Evolutionary conservation across 2,888 invertebrate genomes (phyloP).

Genomic region (Macropis europaea): DNA sequence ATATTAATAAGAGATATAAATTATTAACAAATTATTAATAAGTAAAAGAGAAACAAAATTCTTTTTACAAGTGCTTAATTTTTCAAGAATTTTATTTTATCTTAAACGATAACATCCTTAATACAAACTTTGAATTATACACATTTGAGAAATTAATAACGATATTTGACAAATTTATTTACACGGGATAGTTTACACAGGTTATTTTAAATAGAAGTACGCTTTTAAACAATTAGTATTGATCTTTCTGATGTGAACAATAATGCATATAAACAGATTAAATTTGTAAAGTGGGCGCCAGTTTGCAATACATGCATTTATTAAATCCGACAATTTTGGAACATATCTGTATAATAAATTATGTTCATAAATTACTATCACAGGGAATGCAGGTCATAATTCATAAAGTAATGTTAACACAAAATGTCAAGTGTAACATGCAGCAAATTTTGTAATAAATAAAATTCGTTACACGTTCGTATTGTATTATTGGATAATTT

Average conservation of each 20-base stretch:
- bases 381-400: neutral
- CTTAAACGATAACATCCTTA: too few species aligned
- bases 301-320: neutral
- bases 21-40: neutral
- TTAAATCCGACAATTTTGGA: neutral
- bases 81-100: too few species aligned
- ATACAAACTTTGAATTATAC: too few species aligned
- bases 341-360: conserved; percentile 7
- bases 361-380: neutral
- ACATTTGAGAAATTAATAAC: too few species aligned
- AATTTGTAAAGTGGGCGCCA: neutral
- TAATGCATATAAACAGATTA: neutral
- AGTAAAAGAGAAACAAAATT: too few species aligned
- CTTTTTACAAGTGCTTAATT: too few species aligned
- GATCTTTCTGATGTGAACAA: neutral
- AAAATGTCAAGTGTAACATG: neutral
- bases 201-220: too few species aligned
- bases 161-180: too few species aligned
- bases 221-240: too few species aligned
- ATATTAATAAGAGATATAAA: neutral
- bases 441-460: neutral
- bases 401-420: neutral
- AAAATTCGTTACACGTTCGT: neutral
- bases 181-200: too few species aligned
- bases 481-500: neutral